phyloP scores from a whole-genome alignment of 2,888 invertebrate genomes.

The Himalopsyche tibetana region DNA sequence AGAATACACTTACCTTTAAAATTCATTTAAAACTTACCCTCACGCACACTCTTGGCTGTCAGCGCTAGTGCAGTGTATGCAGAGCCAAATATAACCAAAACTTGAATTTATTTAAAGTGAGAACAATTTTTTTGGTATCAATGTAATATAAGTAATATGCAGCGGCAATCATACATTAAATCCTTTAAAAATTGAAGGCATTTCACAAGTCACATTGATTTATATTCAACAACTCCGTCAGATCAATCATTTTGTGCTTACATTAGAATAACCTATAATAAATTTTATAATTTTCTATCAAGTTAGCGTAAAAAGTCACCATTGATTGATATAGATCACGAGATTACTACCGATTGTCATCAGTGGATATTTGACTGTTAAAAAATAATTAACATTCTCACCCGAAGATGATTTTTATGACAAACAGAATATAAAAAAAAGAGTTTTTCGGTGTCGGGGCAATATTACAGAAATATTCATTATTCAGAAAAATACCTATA shows the following conservation, averaged over 20 bases:
- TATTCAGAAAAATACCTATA: neutral
- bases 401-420: neutral
- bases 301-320: neutral
- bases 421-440: neutral
- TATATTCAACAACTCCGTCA: neutral
- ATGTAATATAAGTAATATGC: neutral
- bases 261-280: neutral
- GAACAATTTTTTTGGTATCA: neutral
- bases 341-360: slow-evolving; percentile 1
- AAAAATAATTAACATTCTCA: neutral
- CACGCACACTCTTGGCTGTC: too few species aligned
- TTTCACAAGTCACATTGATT: slow-evolving; percentile 28
- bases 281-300: neutral
- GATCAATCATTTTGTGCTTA: slow-evolving; percentile 14
- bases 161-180: neutral
- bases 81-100: too few species aligned
- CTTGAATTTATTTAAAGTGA: too few species aligned
- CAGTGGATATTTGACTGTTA: neutral
- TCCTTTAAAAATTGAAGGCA: slow-evolving; percentile 34
- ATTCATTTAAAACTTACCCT: too few species aligned
- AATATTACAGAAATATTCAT: slow-evolving; percentile 1
- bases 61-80: too few species aligned
- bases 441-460: neutral
- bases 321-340: neutral
- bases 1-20: too few species aligned